phyloP scores from a whole-genome alignment of 1,140 invertebrate species.

The Dendroctonus valens region DNA sequence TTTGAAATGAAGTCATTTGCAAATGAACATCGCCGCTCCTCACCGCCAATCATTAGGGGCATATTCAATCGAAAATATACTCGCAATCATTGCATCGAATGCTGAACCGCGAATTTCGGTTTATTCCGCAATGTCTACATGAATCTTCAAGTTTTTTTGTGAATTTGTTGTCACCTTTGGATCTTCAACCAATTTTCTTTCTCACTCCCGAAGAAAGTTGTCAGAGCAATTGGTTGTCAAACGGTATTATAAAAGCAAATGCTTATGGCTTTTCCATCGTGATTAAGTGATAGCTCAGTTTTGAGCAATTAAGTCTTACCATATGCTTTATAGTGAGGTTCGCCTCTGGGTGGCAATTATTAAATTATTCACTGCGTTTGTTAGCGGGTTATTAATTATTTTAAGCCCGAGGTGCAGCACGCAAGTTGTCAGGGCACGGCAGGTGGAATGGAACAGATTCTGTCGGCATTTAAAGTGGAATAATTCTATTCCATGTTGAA shows the following conservation, averaged over 20 bases:
- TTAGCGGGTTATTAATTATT: constrained; percentile 29
- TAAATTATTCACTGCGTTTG: constrained; percentile 26
- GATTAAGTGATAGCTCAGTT: constrained; percentile 11
- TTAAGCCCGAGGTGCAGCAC: constrained; percentile 25
- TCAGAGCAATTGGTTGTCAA: no score
- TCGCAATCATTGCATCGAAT: constrained; percentile 1
- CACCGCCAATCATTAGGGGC: constrained; percentile 48
- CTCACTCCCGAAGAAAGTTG: no score
- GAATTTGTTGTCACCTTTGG: no score
- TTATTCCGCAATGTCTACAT: no score
- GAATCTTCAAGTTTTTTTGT: no score
- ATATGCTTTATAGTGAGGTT: constrained; percentile 25
- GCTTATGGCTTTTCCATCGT: not conserved
- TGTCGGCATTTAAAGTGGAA: constrained; percentile 5
- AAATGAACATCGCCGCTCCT: constrained; percentile 49
- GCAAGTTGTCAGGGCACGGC: constrained; percentile 20
- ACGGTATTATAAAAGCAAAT: no score
- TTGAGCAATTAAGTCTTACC: constrained; percentile 22
- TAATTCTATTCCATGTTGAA: constrained; percentile 4
- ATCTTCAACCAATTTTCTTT: no score
- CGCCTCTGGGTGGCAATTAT: constrained; percentile 29
- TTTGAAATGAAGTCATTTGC: constrained; percentile 51
- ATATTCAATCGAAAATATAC: constrained; percentile 50
- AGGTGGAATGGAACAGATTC: constrained; percentile 21
- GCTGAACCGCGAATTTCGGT: not conserved